phyloP scores from a whole-genome alignment of 2,113 vertebrate species.

The Microcebus tavaratra region DNA sequence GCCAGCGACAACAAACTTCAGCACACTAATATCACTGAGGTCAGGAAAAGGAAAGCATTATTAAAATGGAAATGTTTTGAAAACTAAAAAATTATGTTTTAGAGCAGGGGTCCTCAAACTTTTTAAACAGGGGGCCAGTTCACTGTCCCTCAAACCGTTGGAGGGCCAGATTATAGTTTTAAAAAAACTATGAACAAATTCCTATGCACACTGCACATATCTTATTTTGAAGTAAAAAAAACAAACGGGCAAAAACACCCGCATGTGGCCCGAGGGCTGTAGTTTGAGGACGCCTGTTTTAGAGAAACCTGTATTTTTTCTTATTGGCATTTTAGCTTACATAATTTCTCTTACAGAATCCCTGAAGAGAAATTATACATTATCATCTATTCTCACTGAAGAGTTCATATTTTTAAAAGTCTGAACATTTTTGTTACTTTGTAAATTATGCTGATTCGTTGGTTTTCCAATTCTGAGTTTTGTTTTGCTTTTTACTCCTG shows the following conservation, averaged over 20 bases:
- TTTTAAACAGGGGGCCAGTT: too few relatives aligned
- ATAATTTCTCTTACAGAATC: not conserved
- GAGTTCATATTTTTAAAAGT: not conserved
- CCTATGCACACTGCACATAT: too few relatives aligned
- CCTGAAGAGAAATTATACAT: slow-evolving; percentile 6
- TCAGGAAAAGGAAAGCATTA: not conserved
- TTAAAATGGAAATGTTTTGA: not conserved
- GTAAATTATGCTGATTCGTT: not conserved
- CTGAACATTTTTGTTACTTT: not conserved
- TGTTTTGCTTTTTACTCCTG: slow-evolving; percentile 1
- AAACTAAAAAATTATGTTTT: not conserved
- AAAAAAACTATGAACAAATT: too few relatives aligned
- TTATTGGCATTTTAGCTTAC: not conserved
- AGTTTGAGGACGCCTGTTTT: not conserved
- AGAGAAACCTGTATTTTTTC: not conserved
- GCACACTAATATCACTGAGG: not conserved
- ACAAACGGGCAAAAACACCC: too few relatives aligned
- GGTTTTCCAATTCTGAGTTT: not conserved
- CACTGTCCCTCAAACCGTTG: too few relatives aligned
- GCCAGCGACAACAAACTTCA: not conserved
- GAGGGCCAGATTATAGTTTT: too few relatives aligned
- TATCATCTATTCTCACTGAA: not conserved
- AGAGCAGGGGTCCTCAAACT: not conserved
- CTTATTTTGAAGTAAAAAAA: too few relatives aligned
- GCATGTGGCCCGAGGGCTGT: too few relatives aligned